Evolutionary conservation across 2,113 vertebrate genomes (phyloP), one percentile per base, ranked within the genome.

Genomic region (Hippocampus abdominalis): DNA sequence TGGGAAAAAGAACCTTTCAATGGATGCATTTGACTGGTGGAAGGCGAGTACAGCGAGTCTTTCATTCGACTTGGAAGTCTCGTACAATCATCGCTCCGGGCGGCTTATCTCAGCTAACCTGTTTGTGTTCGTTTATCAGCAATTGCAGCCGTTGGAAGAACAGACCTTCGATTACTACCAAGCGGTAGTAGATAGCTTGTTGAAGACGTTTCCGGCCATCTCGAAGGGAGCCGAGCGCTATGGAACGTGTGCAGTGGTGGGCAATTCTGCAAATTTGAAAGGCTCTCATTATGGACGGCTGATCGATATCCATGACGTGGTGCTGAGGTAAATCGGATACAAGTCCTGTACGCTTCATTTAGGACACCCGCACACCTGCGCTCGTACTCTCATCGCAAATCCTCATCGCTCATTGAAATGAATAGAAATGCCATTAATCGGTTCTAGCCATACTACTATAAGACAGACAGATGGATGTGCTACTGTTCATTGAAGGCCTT

Each of bases 251-350:
- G 93, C 96, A 0, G 94, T 98, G 0, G 94, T 97, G 63, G 95
- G 95, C 27, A 98, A 98, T 81, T 97, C 95, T 0, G 93, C 91
- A 2, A 96, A 96, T 83, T 89, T 98, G 21, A 86, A 25, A 3
- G 85, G 84, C 49, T 93, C 95, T 0, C 74, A 46, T 0, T 95
- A 95, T 0, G 95, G 95, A 36, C 57, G 69, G 0, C 86, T 93
- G 0, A 96, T 98, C 3, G 94, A 98, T 72, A 66, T 53, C 0
- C 92, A 94, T 0, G 91, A 96, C 72, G 86, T 95, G 0, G 83
- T 97, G 66, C 87, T 98, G 27, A 92, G 96, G 96, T 96, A 73
- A 77, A 59, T 59, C 46, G 21, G 7, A 8, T 46, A 20, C 4
- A 20, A 63, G 4, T 18, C 4, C 16, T 6, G 15, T 2, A 6